Conservation (phyloP, 92 coral and sea anemone genomes). For the Metridium senile region DNA sequence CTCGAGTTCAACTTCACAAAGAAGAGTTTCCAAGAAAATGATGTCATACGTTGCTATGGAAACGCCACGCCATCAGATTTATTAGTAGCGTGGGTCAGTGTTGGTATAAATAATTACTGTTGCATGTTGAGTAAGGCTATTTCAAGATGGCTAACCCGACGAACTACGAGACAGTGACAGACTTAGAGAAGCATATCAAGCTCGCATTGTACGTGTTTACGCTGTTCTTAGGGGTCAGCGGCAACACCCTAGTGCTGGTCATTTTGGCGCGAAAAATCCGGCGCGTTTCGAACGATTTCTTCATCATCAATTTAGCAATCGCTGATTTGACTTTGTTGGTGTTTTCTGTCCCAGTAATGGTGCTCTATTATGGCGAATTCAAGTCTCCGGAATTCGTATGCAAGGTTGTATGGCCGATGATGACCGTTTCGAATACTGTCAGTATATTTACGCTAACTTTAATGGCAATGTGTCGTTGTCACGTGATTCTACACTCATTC, state of each 20-base stretch:
- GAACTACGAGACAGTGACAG: slow-evolving; percentile 46
- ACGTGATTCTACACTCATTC: slow-evolving; percentile 56
- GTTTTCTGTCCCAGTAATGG: slow-evolving; percentile 49
- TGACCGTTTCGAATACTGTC: slow-evolving; percentile 63
- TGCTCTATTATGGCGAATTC: slow-evolving; percentile 48
- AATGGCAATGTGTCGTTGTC: slow-evolving; percentile 67
- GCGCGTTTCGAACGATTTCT: slow-evolving; percentile 49
- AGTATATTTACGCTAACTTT: slow-evolving; percentile 60
- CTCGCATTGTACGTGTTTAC: slow-evolving; percentile 41
- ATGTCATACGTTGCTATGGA: neutral
- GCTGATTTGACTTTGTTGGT: slow-evolving; percentile 58
- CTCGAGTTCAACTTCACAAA: neutral
- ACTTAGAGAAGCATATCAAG: slow-evolving; percentile 42
- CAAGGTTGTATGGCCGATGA: slow-evolving; percentile 61
- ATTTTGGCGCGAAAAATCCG: slow-evolving; percentile 50
- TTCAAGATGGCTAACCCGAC: slow-evolving; percentile 56
- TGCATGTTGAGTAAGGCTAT: neutral
- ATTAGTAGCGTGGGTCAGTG: neutral
- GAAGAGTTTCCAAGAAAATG: neutral
- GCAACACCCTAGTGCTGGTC: slow-evolving; percentile 51
- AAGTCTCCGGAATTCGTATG: slow-evolving; percentile 50
- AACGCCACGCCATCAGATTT: neutral
- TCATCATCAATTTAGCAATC: slow-evolving; percentile 56
- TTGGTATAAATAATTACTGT: neutral
- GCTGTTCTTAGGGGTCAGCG: slow-evolving; percentile 45